These are phyloP conservation scores for Sebastes steindachneri DNA, from an alignment of 2,797 vertebrate species.

Conservation along the genomic window DNA sequence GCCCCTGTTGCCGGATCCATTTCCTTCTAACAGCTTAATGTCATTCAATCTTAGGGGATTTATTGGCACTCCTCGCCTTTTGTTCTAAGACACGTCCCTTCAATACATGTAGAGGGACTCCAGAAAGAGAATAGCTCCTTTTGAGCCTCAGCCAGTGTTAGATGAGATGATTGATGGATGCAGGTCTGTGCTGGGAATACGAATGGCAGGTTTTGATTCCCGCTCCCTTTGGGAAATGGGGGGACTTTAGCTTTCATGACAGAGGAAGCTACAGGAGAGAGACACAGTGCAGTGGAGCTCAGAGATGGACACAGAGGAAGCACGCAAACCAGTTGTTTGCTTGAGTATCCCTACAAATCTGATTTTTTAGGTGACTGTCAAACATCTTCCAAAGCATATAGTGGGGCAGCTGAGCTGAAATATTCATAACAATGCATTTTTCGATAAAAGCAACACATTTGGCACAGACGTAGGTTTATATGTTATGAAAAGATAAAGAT, in stretches of 20 bases:
- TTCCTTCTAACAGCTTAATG: constrained; percentile 68
- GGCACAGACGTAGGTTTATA: too few species aligned
- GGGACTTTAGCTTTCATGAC: constrained; percentile 71
- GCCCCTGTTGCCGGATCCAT: constrained; percentile 49
- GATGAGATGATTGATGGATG: constrained; percentile 80
- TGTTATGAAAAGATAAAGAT: too few species aligned
- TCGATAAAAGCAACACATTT: too few species aligned
- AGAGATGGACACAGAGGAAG: constrained; percentile 10
- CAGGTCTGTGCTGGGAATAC: constrained; percentile 76
- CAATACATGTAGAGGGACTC: constrained; percentile 56
- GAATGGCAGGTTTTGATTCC: constrained; percentile 75
- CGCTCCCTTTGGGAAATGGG: constrained; percentile 60
- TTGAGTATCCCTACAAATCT: neutral
- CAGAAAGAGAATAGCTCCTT: constrained; percentile 63
- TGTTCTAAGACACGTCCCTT: constrained; percentile 71
- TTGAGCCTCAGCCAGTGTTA: constrained; percentile 61
- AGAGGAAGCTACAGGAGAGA: constrained; percentile 21
- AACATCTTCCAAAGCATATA: neutral
- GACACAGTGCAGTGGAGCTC: neutral
- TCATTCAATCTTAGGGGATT: constrained; percentile 71
- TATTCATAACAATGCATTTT: too few species aligned
- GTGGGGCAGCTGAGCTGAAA: too few species aligned
- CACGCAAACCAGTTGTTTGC: neutral
- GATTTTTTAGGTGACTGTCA: neutral
- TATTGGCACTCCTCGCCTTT: constrained; percentile 67